Conservation (phyloP, 2,797 vertebrate genomes). For the Pipistrellus nathusii region DNA sequence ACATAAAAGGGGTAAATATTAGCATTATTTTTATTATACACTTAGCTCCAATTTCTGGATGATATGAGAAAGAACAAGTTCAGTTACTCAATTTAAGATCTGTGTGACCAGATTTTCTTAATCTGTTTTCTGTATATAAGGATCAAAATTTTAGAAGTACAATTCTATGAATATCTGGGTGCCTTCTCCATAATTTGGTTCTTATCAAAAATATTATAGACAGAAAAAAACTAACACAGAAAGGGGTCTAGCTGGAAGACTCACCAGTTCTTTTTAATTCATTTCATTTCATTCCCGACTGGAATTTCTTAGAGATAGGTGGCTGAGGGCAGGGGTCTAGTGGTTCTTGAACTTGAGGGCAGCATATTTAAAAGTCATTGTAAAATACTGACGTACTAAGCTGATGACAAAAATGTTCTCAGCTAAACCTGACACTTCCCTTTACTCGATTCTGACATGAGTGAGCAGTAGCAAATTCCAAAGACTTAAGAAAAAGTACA, state of each 20-base stretch:
- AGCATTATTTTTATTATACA: neutral
- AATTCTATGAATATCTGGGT: neutral
- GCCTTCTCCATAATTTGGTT: neutral
- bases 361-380: neutral
- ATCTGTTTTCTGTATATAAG: neutral
- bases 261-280: neutral
- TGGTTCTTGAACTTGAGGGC: neutral
- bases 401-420: neutral
- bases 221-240: neutral
- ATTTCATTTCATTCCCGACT: neutral
- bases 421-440: neutral
- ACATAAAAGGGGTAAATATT: neutral
- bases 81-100: conserved; percentile 6
- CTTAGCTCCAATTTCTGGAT: conserved; percentile 9
- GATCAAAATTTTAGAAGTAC: neutral
- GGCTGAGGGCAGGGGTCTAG: neutral
- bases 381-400: conserved; percentile 14
- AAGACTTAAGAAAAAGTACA: neutral
- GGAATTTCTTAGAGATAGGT: neutral
- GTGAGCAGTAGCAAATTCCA: neutral
- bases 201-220: neutral
- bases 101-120: neutral
- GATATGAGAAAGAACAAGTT: conserved; percentile 20
- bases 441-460: neutral
- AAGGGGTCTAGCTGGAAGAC: neutral